Base-by-base conservation (phyloP, 2,797 vertebrate genomes). In the Octomys mimax region DNA sequence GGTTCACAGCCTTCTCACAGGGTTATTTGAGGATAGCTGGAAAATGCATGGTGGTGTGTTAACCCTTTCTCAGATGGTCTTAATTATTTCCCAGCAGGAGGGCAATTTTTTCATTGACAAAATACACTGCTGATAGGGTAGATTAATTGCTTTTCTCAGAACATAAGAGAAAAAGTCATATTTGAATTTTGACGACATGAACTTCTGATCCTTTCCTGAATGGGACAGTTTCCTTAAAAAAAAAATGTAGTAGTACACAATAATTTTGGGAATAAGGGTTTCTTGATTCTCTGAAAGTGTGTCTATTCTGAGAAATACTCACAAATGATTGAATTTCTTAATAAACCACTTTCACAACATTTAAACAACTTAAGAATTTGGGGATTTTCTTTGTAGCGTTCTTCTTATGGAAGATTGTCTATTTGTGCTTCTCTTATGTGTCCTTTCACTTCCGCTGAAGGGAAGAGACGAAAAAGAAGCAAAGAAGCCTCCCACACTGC, bases 311-410 rank as follows among this genome's bases (percentile, higher is more conserved):
- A 98, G 97, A 98, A 98, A 96, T 94, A 62, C 54, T 89, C 36
- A 80, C 91, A 83, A 89, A 86, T 57, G 2, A 97, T 95, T 97
- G 59, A 87, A 94, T 96, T 97, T 97, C 87, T 95, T n/a, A 90
- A 92, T 54, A 97, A 96, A 10, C 78, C 89, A 95, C 81, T 97
- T 97, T 97, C 97, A 96, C 92, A 97, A 97, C 77, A 96, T 64
- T 95, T 95, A 96, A 95, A 93, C 84, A 90, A 96, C 86, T 92
- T 66, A 97, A 98, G 95, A 97, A 98, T 98, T 96, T 93, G 96
- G 97, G 97, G 96, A 95, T 96, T 98, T 98, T 97, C 91, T 92
- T 80, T 46, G 78, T 82, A 80, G 71, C 70, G 59, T 81, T 94
- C 92, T 93, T 96, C 93, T 83, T 91, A 94, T 92, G 96, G 77